Evolutionary conservation across 2,113 vertebrate species (phyloP).

Genomic region (Todiramphus chloris): DNA sequence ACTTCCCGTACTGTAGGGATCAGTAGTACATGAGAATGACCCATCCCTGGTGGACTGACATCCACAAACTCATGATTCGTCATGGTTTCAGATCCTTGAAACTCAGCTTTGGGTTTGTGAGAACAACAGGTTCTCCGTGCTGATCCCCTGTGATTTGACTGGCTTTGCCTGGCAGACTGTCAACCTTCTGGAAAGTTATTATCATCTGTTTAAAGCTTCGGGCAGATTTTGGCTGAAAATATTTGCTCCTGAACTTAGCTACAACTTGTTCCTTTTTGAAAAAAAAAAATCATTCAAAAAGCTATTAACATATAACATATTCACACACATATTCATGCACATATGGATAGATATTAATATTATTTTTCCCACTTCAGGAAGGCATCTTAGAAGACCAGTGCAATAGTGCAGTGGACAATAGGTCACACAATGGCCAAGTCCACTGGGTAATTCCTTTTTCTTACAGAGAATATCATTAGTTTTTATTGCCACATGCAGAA

Average conservation of each 20-base stretch:
- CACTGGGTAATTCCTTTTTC: not conserved
- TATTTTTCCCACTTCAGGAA: not conserved
- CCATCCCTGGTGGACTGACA: conserved; percentile 43
- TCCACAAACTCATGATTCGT: conserved; percentile 62
- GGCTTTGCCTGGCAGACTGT: conserved; percentile 35
- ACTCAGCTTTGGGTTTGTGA: conserved; percentile 42
- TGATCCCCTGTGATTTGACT: conserved; percentile 30
- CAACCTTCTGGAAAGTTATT: not conserved
- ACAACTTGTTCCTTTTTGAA: not conserved
- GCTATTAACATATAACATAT: not conserved
- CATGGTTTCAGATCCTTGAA: conserved; percentile 53
- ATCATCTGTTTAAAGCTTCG: not conserved
- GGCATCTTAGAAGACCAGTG: not conserved
- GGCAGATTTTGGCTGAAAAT: not conserved
- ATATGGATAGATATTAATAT: not conserved
- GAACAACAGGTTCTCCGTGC: conserved; percentile 16
- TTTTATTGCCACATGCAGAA: not conserved
- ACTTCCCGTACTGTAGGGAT: conserved; percentile 14
- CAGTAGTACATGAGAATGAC: conserved; percentile 60
- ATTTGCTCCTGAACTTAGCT: not conserved
- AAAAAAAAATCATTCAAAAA: not conserved
- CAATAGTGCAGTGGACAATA: not conserved
- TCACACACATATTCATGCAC: not conserved
- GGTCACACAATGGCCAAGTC: not conserved
- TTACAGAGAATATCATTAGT: not conserved